These are phyloP conservation scores for Drosophila watanabei DNA, from an alignment of 1,140 invertebrate genomes.

Conservation along the genomic window DNA sequence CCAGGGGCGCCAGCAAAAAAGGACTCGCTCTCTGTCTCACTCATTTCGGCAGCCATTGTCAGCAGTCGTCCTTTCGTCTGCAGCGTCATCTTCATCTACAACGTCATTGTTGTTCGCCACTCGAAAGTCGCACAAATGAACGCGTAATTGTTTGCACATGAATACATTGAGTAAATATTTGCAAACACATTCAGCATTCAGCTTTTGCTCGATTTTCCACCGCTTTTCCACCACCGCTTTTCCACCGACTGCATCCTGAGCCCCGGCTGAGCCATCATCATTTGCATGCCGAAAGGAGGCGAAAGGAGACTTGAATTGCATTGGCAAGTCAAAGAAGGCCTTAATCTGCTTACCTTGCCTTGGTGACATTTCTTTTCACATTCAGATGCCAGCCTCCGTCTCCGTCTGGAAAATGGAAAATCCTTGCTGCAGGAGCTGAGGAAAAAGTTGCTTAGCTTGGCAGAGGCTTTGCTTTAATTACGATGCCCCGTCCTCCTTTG, in stretches of 20 bases:
- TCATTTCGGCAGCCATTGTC: conserved; percentile 53
- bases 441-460: conserved; percentile 54
- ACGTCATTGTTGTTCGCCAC: conserved; percentile 39
- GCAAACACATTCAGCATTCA: conserved; percentile 63
- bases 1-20: neutral
- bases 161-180: conserved; percentile 82
- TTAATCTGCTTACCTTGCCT: conserved; percentile 81
- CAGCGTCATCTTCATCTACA: conserved; percentile 46
- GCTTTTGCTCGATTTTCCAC: conserved; percentile 18
- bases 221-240: conserved; percentile 9
- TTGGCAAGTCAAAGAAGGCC: conserved; percentile 79
- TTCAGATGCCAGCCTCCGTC: conserved; percentile 1
- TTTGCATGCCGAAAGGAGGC: conserved; percentile 38
- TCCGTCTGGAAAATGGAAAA: conserved; percentile 18
- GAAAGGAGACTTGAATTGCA: conserved; percentile 57
- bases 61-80: conserved; percentile 29
- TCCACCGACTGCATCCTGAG: conserved; percentile 28
- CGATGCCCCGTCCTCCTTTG: conserved; percentile 45
- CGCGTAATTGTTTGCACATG: conserved; percentile 82
- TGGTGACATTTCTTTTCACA: conserved; percentile 55
- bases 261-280: conserved; percentile 44
- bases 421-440: conserved; percentile 2
- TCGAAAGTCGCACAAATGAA: conserved; percentile 78
- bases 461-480: conserved; percentile 79
- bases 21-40: neutral